Percentiles rank a stretch among this genome's conserved stretches.
Evolutionary conservation across 1,140 invertebrate species (phyloP).

Genomic region (Zaprionus lachaisei): DNA sequence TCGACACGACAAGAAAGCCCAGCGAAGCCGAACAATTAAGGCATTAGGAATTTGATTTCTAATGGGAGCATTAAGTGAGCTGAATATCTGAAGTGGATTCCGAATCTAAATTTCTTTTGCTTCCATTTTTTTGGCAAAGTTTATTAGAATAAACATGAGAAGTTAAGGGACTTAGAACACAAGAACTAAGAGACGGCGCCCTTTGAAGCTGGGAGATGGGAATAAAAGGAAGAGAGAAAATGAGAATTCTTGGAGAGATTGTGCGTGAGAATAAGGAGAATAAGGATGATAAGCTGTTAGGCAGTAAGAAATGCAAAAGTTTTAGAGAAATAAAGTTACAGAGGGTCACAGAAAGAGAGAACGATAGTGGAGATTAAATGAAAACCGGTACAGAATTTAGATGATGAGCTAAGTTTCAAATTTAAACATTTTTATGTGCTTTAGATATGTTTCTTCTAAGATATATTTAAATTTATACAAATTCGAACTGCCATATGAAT

Average conservation of each 20-base stretch:
- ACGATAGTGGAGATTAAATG: background rate
- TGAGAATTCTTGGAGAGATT: background rate
- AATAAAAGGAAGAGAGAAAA: background rate
- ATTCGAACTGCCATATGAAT: background rate
- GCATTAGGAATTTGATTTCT: conserved; percentile 1
- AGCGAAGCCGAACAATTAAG: conserved; percentile 17
- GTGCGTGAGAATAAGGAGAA: background rate
- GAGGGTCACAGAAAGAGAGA: background rate
- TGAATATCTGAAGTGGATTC: background rate
- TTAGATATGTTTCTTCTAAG: background rate
- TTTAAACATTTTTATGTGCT: conserved; percentile 1
- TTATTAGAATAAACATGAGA: conserved; percentile 7
- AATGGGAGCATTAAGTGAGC: background rate
- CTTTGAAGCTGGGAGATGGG: background rate
- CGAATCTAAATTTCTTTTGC: background rate
- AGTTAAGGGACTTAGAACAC: background rate
- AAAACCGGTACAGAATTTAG: background rate
- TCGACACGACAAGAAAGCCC: conserved; percentile 1
- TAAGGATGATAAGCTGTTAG: background rate
- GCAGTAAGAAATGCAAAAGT: background rate
- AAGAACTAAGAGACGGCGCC: background rate
- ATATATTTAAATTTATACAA: background rate
- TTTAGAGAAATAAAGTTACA: background rate
- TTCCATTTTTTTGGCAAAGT: background rate
- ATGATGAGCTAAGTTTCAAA: conserved; percentile 1